phyloP scores from a whole-genome alignment of 2,797 vertebrate genomes.

The Alca torda region DNA sequence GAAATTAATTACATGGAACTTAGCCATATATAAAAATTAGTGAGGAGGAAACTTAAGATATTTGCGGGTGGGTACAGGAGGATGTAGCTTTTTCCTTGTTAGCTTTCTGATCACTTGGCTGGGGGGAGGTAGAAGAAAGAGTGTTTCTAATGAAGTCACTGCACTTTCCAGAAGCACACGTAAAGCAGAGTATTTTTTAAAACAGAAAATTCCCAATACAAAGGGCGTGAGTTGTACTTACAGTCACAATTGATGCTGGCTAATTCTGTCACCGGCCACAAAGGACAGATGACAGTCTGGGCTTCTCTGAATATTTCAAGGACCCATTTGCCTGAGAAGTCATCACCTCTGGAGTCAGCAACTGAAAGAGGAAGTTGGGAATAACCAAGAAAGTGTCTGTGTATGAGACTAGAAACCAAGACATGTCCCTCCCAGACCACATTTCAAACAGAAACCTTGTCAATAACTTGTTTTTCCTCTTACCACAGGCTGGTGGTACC shows the following conservation, averaged over 20 bases:
- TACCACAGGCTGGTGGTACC: not conserved
- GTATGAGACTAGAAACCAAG: not conserved
- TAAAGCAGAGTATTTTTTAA: not conserved
- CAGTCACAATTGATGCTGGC: not conserved
- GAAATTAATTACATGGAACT: not conserved
- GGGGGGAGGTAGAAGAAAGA: not conserved
- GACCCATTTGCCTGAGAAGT: not conserved
- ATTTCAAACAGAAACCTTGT: not conserved
- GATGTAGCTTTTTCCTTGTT: rapidly evolving
- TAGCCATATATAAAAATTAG: not conserved
- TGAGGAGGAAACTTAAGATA: not conserved
- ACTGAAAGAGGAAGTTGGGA: not conserved
- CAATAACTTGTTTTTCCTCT: not conserved
- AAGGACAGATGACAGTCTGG: not conserved
- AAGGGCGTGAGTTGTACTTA: not conserved
- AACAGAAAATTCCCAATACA: not conserved
- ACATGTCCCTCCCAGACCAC: not conserved
- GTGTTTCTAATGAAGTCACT: not conserved
- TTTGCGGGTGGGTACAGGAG: not conserved
- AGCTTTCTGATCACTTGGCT: not conserved
- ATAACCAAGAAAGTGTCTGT: rapidly evolving
- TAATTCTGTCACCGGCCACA: not conserved
- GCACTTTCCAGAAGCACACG: not conserved
- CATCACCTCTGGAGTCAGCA: not conserved
- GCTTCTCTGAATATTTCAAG: not conserved